Conservation (phyloP, 2,888 invertebrate genomes). For the Tachina grossa region DNA sequence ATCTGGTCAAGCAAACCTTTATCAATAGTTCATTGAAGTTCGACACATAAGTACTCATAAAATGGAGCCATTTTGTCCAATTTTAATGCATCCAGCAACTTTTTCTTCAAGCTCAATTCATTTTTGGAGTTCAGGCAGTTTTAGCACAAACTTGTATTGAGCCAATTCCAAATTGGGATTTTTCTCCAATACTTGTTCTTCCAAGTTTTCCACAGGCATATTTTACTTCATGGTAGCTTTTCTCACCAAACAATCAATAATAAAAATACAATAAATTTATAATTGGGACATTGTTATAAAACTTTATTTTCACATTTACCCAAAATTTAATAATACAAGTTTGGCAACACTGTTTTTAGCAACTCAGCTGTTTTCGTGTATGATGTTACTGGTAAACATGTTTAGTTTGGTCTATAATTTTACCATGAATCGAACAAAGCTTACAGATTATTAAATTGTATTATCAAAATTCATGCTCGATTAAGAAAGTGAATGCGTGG, state of each 20-base stretch:
- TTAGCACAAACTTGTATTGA: conserved; percentile 93
- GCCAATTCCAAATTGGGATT: conserved; percentile 92
- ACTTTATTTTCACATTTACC: too few species aligned
- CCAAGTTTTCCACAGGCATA: conserved; percentile 85
- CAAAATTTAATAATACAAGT: too few species aligned
- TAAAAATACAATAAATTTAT: background rate
- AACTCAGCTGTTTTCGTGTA: too few species aligned
- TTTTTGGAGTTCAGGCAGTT: conserved; percentile 90
- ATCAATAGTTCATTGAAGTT: conserved; percentile 92
- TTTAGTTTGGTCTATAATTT: too few species aligned
- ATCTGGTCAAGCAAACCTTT: conserved; percentile 85
- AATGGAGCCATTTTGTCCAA: conserved; percentile 95
- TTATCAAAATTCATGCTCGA: too few species aligned
- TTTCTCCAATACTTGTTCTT: conserved; percentile 85
- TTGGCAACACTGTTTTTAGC: too few species aligned
- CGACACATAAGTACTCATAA: conserved; percentile 95
- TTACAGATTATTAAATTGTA: too few species aligned
- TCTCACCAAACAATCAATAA: conserved; percentile 20
- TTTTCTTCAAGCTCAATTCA: conserved; percentile 87
- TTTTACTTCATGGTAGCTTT: background rate
- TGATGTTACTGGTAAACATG: too few species aligned
- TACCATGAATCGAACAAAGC: too few species aligned
- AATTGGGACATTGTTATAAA: too few species aligned
- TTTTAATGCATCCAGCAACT: conserved; percentile 90
- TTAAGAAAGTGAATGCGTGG: too few species aligned